Conservation (phyloP, 2,797 vertebrate species). For the Morus bassanus region DNA sequence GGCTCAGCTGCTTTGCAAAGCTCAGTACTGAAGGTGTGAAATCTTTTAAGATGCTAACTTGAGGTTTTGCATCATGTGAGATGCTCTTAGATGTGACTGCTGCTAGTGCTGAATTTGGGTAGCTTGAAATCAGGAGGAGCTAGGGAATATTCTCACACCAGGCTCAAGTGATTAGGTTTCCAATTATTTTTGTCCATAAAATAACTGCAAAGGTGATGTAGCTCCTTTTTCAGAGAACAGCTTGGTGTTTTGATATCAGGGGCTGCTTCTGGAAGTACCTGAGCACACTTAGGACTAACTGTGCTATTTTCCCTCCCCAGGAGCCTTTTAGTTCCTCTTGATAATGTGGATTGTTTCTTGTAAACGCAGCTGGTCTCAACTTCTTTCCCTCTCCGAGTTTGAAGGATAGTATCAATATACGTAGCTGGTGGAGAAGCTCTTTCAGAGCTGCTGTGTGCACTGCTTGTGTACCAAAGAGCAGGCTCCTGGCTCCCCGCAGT, state of each 20-base stretch:
- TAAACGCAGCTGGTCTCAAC: neutral
- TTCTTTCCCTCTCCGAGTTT: neutral
- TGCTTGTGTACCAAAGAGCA: neutral
- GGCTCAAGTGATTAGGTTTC: neutral
- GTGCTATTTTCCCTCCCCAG: neutral
- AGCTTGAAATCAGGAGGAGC: neutral
- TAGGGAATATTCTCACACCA: neutral
- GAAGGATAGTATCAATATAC: neutral
- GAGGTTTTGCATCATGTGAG: neutral
- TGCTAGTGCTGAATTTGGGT: neutral
- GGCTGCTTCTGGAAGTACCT: neutral
- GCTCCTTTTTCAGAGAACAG: neutral
- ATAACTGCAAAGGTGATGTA: neutral
- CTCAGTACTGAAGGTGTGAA: neutral
- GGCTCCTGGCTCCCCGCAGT: neutral
- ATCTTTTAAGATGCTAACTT: neutral
- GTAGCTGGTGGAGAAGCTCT: neutral
- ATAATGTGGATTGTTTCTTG: neutral
- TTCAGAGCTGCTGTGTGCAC: neutral
- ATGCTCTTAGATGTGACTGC: neutral
- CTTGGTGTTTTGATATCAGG: accelerated
- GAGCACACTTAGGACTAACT: neutral
- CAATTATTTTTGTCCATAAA: neutral
- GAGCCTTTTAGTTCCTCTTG: neutral
- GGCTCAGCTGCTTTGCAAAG: neutral